Evolutionary conservation across 2,797 vertebrate genomes (phyloP), one percentile per base, ranked within the genome.

Genomic region (Carduelis carduelis): DNA sequence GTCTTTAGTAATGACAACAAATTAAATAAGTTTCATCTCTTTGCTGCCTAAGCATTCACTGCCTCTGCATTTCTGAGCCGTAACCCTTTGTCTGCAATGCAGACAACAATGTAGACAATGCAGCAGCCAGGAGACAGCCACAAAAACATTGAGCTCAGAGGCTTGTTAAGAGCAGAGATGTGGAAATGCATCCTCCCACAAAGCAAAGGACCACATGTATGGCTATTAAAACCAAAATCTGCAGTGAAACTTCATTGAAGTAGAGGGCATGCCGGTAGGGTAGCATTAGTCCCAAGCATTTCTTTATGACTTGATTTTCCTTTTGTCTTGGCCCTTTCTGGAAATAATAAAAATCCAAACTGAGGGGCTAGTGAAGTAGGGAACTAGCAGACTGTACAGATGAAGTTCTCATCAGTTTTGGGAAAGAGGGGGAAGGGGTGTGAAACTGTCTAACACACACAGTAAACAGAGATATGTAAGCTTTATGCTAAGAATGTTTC

Each of bases 401-500:
- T 78, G 22, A 94, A 89, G 83, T 30, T 34, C 34, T 92, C 39
- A 22, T 89, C 71, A 44, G 21, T 68, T 24, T 50, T 59, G 15
- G 43, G 59, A 68, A 76, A 28, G 57, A 74, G 18, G 30, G n/a
- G n/a, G 70, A 44, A 85, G 69, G 35, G 61, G 26, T 92, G 41
- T 96, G 84, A 93, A 95, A 84, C 60, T 17, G 9, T 81, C 55
- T 90, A 70, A 87, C n/a, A 91, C 6, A 14, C 68, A 96, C 2
- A 95, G 88, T 97, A 97, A 98, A 97, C 93, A 95, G 7, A 64
- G 39, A 91, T 97, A 96, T 95, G 64, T 91, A 94, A 95, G 81
- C 84, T 98, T 97, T 97, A 97, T 97, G 96, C 96, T 98, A 97
- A 98, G 96, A 97, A 97, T 55, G 89, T 97, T 98, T 97, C 95